These are phyloP conservation scores for Zaprionus kolodkinae DNA, from an alignment of 1,140 invertebrate species.

Conservation along the genomic window DNA sequence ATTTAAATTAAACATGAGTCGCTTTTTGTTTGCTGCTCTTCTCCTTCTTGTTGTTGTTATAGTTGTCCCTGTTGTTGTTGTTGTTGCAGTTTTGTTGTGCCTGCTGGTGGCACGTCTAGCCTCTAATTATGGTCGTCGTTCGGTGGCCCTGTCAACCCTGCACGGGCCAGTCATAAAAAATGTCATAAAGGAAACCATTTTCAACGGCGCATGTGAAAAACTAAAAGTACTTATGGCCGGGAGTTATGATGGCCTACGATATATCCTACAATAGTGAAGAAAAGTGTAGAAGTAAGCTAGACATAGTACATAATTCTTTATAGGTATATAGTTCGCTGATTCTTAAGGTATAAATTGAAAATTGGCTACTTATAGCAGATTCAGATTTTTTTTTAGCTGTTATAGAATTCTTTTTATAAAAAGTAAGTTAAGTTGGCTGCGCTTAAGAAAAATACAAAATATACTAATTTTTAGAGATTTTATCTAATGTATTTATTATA, in stretches of 20 bases:
- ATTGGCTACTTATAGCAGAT: too few species aligned
- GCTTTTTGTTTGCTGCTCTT: conserved; percentile 27
- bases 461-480: too few species aligned
- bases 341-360: too few species aligned
- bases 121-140: conserved; percentile 64
- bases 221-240: background rate
- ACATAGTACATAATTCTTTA: too few species aligned
- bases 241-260: background rate
- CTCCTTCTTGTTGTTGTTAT: conserved; percentile 1
- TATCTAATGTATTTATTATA: too few species aligned
- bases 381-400: too few species aligned
- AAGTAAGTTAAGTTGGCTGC: too few species aligned
- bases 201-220: conserved; percentile 36
- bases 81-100: conserved; percentile 24
- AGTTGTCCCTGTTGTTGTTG: conserved; percentile 4
- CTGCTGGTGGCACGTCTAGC: conserved; percentile 26
- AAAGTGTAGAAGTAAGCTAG: too few species aligned
- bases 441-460: too few species aligned
- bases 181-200: conserved; percentile 77
- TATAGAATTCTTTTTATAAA: too few species aligned
- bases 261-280: conserved; percentile 36
- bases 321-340: too few species aligned
- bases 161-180: conserved; percentile 70
- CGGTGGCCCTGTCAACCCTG: conserved; percentile 50
- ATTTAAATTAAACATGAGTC: conserved; percentile 73